Evolutionary conservation across 2,888 invertebrate genomes (phyloP).

Genomic region (Micoletzkya japonica): DNA sequence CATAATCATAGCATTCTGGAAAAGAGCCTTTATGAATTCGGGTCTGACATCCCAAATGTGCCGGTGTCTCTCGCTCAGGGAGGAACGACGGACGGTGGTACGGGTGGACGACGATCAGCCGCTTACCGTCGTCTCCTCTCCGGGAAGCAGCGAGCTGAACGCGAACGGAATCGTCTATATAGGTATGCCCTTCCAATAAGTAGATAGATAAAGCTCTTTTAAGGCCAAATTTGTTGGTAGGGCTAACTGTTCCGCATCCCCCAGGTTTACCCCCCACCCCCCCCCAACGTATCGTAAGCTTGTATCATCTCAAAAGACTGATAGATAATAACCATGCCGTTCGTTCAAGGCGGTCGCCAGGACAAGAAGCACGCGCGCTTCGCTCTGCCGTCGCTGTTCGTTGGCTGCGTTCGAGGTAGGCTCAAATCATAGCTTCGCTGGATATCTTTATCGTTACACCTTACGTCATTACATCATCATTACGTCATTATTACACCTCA

Average conservation of each 20-base stretch:
- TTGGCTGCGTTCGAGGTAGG: constrained; percentile 20
- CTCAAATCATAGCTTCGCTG: too few relatives aligned
- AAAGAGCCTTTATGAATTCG: too few relatives aligned
- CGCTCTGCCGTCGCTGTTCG: neutral
- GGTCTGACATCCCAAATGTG: too few relatives aligned
- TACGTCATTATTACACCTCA: neutral
- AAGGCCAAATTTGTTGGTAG: neutral
- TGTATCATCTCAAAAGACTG: neutral
- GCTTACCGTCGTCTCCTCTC: constrained; percentile 40
- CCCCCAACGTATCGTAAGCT: neutral
- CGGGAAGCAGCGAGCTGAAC: constrained; percentile 41
- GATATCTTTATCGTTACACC: too few relatives aligned
- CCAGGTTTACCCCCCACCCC: too few relatives aligned
- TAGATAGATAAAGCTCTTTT: neutral
- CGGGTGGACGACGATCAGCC: constrained; percentile 38
- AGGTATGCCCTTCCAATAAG: constrained; percentile 28
- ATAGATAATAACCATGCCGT: neutral
- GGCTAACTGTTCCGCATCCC: neutral
- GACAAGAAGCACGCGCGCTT: neutral
- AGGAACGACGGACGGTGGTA: constrained; percentile 38
- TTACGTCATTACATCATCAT: neutral
- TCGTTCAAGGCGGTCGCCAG: constrained; percentile 9
- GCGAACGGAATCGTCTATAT: constrained; percentile 45
- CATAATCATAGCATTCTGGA: too few relatives aligned
- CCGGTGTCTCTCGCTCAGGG: too few relatives aligned